Base-by-base conservation (phyloP, 2,797 vertebrate species). In the Phrynocephalus forsythii region DNA sequence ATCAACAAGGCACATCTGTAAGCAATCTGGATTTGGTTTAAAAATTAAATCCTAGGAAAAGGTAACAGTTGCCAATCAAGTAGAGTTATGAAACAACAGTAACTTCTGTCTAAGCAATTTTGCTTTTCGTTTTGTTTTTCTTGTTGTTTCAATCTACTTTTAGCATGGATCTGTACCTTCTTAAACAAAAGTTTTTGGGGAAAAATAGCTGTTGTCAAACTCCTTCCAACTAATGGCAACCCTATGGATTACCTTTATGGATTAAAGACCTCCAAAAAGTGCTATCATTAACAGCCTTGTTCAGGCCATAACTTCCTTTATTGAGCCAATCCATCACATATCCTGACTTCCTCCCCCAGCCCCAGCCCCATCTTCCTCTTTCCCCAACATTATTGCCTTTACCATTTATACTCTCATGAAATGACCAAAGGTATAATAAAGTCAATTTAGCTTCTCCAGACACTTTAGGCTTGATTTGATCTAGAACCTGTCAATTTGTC, bases 11-110 rank as follows among this genome's bases (percentile, higher is more conserved):
- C 33, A 20, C 56, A 30, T 22, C 52, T 79, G 22, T 15, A 20
- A 56, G 52, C 28, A 68, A 48, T 48, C 20, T 67, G 28, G 18
- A 56, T 63, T 87, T 67, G 67, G 88, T 1, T 8, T 4, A 91
- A 87, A 89, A 94, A 22, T 66, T 82, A 89, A 79, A 15, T 83
- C 76, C 18, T 56, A 33, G 85, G 10, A 56, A 90, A 68, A 48
- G 5, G 82, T 16, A 79, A 1, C 26, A 79, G 85, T 16, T 33
- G 33, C 69, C 87, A 87, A 87, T 44, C 88, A 87, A 91, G 33
- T 82, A 52, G n/a, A 60, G 75, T 91, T 92, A 56, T 30, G 28
- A 68, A 44, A 11, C 1, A 87, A 76, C 13, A 38, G 22, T 56
- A 78, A 24, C 60, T 82, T 50, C 20, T 52, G 8, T 44, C 26